A percentile compares a stretch with the other conserved stretches of the same genome.
phyloP scores from a whole-genome alignment of 2,888 invertebrate species.

The Athalia rosae region DNA sequence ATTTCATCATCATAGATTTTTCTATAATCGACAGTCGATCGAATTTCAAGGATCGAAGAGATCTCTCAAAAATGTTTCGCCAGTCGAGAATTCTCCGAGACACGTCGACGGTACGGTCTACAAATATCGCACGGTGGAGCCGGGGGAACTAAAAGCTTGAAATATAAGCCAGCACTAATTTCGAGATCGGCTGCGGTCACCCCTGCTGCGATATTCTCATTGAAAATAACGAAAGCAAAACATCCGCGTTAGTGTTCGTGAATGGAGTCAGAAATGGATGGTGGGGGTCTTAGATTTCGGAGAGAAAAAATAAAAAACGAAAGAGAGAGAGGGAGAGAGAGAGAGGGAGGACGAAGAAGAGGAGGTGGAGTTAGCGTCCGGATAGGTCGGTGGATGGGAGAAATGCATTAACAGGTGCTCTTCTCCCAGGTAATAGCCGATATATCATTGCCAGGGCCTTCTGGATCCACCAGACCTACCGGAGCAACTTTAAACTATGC shows the following conservation, averaged over 20 bases:
- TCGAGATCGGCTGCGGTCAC: constrained; percentile 50
- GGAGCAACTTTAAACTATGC: constrained; percentile 48
- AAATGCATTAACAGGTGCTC: constrained; percentile 69
- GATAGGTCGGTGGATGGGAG: constrained; percentile 57
- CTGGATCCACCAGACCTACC: constrained; percentile 52
- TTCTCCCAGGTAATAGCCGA: constrained; percentile 65
- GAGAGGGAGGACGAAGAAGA: constrained; percentile 46
- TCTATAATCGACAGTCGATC: too few species aligned
- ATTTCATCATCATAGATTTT: too few species aligned
- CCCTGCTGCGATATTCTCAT: constrained; percentile 63
- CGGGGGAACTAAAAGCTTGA: constrained; percentile 47
- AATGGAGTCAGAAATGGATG: constrained; percentile 51
- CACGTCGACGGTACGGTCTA: neutral
- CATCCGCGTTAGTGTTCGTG: constrained; percentile 50
- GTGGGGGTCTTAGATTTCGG: constrained; percentile 35
- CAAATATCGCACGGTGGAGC: constrained; percentile 1
- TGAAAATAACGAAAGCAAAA: constrained; percentile 62
- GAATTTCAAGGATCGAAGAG: too few species aligned
- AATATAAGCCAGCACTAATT: constrained; percentile 58
- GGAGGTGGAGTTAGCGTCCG: constrained; percentile 63
- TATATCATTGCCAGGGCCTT: constrained; percentile 63
- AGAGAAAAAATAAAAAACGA: too few species aligned
- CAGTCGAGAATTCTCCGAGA: constrained; percentile 8
- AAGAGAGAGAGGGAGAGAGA: constrained; percentile 1
- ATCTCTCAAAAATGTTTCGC: neutral